phyloP scores from a whole-genome alignment of 2,888 invertebrate genomes.

The Papilio demoleus region DNA sequence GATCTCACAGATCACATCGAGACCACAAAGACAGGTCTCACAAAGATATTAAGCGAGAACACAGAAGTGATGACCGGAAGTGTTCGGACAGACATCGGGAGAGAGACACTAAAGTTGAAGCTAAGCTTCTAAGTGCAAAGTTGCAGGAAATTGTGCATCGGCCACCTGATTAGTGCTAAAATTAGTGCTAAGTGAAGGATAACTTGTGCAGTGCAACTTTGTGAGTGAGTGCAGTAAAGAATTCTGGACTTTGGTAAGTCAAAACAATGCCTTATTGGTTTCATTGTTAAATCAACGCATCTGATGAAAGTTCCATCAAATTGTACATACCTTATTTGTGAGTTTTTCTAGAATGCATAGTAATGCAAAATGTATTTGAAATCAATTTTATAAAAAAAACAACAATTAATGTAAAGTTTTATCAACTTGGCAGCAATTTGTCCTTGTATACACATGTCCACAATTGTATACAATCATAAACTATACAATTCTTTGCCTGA shows the following conservation, averaged over 20 bases:
- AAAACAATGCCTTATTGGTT: not conserved
- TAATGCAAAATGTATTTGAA: slow-evolving; percentile 11
- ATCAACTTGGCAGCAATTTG: not conserved
- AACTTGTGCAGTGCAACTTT: not conserved
- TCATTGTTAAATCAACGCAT: not conserved
- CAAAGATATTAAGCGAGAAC: slow-evolving; percentile 64
- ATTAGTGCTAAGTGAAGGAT: not conserved
- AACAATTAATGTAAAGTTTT: not conserved
- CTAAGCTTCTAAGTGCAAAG: slow-evolving; percentile 55
- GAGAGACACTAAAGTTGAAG: slow-evolving; percentile 49
- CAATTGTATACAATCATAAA: not conserved
- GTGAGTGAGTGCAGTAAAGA: slow-evolving; percentile 25
- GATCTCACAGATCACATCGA: slow-evolving; percentile 64
- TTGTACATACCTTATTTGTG: too few relatives aligned
- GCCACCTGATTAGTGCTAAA: slow-evolving; percentile 66
- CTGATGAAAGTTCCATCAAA: too few relatives aligned
- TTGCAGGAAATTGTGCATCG: slow-evolving; percentile 64
- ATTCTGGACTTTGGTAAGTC: slow-evolving; percentile 32
- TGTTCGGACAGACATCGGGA: slow-evolving; percentile 57
- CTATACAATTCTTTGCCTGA: not conserved
- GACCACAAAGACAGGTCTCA: slow-evolving; percentile 60
- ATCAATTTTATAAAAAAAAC: slow-evolving; percentile 3
- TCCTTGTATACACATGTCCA: not conserved
- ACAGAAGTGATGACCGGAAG: slow-evolving; percentile 60
- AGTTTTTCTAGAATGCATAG: not conserved